phyloP scores from a whole-genome alignment of 2,113 vertebrate genomes.

The Cyanoramphus novaezelandiae region DNA sequence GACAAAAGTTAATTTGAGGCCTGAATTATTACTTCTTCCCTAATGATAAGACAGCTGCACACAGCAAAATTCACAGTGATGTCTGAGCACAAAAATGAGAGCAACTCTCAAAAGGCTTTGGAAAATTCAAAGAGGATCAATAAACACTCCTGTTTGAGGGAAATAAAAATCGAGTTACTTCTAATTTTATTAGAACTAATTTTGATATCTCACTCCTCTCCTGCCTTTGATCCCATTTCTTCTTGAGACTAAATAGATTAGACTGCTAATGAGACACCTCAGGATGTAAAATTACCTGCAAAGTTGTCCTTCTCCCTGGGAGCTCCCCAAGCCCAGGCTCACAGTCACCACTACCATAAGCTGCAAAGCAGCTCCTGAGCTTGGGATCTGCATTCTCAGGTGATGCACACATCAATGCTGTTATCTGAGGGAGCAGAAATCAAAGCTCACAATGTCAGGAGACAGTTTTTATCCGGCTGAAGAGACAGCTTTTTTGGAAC shows the following conservation, averaged over 20 bases:
- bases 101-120: not conserved
- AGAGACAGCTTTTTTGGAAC: not conserved
- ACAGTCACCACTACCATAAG: not conserved
- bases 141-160: not conserved
- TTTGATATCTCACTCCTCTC: not conserved
- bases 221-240: not conserved
- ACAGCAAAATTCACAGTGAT: not conserved
- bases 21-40: not conserved
- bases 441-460: not conserved
- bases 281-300: not conserved
- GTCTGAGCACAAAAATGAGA: constrained; percentile 2
- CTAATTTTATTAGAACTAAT: constrained; percentile 19
- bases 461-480: not conserved
- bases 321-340: not conserved
- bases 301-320: not conserved
- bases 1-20: constrained; percentile 23
- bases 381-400: not conserved
- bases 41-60: not conserved
- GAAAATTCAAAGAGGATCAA: constrained; percentile 6
- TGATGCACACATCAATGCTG: not conserved
- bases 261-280: not conserved
- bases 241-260: constrained; percentile 10
- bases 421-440: not conserved
- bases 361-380: not conserved
- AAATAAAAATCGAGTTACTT: not conserved